Base-by-base conservation (phyloP, 2,113 vertebrate species). In the Hippopotamus amphibius region DNA sequence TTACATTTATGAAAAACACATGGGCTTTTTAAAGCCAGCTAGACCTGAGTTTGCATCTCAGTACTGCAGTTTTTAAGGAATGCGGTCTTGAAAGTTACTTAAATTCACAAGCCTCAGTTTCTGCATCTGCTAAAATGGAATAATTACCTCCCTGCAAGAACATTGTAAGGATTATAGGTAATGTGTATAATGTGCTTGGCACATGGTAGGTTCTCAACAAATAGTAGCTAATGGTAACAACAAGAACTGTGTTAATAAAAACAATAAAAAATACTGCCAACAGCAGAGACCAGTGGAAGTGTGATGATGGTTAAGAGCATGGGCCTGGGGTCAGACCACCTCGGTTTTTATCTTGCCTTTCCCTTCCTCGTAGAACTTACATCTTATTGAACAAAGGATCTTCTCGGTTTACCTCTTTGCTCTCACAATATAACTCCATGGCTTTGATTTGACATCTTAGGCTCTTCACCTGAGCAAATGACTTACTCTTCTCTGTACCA, bases 1-100 rank as follows among this genome's bases (percentile, higher is more conserved):
- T 97, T 90, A 95, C 1, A 4, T 37, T 97, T 95, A 95, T 80
- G 48, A 77, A 72, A 95, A 97, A 93, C 82, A 97, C 61, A 87
- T 88, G 95, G 90, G 66, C 48, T 97, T 88, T 88, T 84, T 63
- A 79, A 37, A 95, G 50, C 33, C 24, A 77, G 57, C 33, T 17
- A 46, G 57, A 80, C 28, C 55, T 88, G 82, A 28, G 88, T 48
- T 48, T 97, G 96, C 97, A 96, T 93, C 33, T 89, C 72, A 92
- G 65, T 65, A 90, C 89, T 90, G 33, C 41, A 96, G 89, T 55
- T 95, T 85, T 90, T 53, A 92, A 95, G 28, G 65, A 97, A 97
- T 55, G 69, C 88, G 53, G 55, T 93, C 63, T 76, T 96, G 57
- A 48, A 96, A 92, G 57, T 96, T 84, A 88, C 41, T 53, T 95